phyloP scores from a whole-genome alignment of 2,113 vertebrate species.

The Petaurus breviceps region DNA sequence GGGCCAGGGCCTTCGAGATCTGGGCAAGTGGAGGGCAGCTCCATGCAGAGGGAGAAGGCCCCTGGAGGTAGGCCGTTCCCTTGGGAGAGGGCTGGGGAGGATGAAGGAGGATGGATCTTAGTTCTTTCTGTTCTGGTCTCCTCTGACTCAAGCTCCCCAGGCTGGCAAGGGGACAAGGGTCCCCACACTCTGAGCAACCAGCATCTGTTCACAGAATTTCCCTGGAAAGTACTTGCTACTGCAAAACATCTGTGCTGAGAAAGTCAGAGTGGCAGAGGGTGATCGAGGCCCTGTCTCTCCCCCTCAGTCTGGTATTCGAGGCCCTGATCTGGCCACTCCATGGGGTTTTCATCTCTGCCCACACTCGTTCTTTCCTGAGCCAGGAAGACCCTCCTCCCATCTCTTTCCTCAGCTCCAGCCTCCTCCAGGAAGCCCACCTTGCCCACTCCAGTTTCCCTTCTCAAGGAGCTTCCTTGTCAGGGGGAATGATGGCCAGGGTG shows the following conservation, averaged over 20 bases:
- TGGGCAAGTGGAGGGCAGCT: too few relatives aligned
- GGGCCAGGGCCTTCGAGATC: too few relatives aligned
- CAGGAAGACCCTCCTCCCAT: too few relatives aligned
- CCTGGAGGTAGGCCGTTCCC: too few relatives aligned
- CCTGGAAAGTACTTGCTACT: neutral
- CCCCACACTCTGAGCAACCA: neutral
- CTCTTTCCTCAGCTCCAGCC: too few relatives aligned
- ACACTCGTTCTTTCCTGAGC: neutral
- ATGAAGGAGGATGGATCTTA: neutral
- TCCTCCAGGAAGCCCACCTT: neutral
- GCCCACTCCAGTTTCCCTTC: too few relatives aligned
- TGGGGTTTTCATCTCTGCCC: neutral
- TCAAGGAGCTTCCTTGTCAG: too few relatives aligned
- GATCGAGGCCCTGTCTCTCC: neutral
- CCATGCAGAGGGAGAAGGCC: too few relatives aligned
- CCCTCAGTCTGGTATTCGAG: too few relatives aligned
- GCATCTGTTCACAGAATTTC: neutral
- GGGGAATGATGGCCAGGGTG: neutral
- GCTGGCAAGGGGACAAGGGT: neutral
- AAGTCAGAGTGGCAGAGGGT: neutral
- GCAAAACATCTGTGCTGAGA: neutral
- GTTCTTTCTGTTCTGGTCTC: neutral
- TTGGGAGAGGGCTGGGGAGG: too few relatives aligned
- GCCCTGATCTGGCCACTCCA: too few relatives aligned
- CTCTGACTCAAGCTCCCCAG: too few relatives aligned